These are phyloP conservation scores for Scaptomyza parva DNA, from an alignment of 2,888 invertebrate genomes.

Conservation along the genomic window DNA sequence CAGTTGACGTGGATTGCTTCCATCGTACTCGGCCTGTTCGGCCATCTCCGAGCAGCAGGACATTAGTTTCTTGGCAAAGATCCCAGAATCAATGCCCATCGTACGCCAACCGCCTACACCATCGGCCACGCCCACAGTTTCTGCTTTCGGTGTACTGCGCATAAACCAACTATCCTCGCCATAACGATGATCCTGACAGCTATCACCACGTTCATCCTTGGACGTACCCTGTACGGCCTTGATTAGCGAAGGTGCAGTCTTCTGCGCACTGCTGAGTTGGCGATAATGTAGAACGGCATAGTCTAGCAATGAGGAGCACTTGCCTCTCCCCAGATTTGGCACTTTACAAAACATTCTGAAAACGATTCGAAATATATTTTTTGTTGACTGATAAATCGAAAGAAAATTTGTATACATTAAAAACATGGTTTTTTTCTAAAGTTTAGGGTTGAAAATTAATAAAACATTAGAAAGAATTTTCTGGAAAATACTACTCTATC, in stretches of 20 bases:
- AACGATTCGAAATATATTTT: background rate
- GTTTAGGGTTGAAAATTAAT: no score
- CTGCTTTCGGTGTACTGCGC: constrained; percentile 53
- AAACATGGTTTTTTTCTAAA: background rate
- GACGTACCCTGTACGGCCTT: constrained; percentile 62
- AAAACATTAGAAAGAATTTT: background rate
- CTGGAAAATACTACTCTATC: background rate
- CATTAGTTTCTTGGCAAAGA: constrained; percentile 97
- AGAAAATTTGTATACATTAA: background rate
- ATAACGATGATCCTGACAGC: constrained; percentile 27
- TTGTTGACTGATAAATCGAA: background rate
- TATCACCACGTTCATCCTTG: constrained; percentile 24
- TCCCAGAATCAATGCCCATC: constrained; percentile 97
- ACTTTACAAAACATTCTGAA: constrained; percentile 22
- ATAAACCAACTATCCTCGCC: constrained; percentile 71
- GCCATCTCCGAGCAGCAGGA: constrained; percentile 95
- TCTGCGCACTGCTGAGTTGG: background rate
- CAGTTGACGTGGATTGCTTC: constrained; percentile 92
- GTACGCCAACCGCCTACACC: constrained; percentile 99
- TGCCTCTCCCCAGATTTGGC: background rate
- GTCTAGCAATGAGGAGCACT: background rate
- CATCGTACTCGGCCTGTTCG: constrained; percentile 92
- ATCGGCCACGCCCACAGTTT: constrained; percentile 93
- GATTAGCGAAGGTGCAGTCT: constrained; percentile 42
- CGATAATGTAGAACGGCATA: constrained; percentile 8